Evolutionary conservation across 2,797 vertebrate genomes (phyloP).

Genomic region (Esox masquinongy): DNA sequence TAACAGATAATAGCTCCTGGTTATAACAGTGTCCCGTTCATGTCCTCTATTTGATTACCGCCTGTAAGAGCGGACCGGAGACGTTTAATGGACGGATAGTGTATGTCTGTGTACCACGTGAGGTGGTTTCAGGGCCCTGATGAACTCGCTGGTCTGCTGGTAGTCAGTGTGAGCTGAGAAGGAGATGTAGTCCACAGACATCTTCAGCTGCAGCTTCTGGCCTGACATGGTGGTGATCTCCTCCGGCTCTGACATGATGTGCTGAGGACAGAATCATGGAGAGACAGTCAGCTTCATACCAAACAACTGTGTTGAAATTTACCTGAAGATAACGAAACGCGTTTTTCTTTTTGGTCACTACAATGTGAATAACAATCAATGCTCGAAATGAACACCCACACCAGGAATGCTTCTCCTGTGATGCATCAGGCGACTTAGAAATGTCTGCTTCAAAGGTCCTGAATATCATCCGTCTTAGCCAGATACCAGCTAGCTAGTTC

Average conservation of each 20-base stretch:
- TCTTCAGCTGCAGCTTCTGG: slow-evolving; percentile 85
- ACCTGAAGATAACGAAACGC: too few relatives aligned
- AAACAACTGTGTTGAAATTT: too few relatives aligned
- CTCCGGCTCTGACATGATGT: slow-evolving; percentile 97
- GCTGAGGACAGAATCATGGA: slow-evolving; percentile 68
- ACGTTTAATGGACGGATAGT: background rate
- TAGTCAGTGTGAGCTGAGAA: slow-evolving; percentile 98
- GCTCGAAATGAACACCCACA: background rate
- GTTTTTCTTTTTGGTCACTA: too few relatives aligned
- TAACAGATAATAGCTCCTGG: background rate
- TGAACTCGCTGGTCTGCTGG: slow-evolving; percentile 97
- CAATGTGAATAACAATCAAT: too few relatives aligned
- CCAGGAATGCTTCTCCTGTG: background rate
- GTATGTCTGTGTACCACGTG: slow-evolving; percentile 84
- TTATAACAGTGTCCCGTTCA: background rate
- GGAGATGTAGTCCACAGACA: slow-evolving; percentile 95
- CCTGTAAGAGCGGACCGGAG: background rate
- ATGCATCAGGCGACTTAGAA: background rate
- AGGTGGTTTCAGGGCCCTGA: slow-evolving; percentile 91
- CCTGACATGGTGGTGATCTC: slow-evolving; percentile 97
- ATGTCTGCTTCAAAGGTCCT: background rate
- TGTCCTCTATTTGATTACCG: background rate
- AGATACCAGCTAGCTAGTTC: too few relatives aligned
- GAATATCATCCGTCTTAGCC: too few relatives aligned
- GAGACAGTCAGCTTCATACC: background rate